These are phyloP conservation scores for Rhynchophorus ferrugineus DNA, from an alignment of 1,140 invertebrate species.

Conservation along the genomic window DNA sequence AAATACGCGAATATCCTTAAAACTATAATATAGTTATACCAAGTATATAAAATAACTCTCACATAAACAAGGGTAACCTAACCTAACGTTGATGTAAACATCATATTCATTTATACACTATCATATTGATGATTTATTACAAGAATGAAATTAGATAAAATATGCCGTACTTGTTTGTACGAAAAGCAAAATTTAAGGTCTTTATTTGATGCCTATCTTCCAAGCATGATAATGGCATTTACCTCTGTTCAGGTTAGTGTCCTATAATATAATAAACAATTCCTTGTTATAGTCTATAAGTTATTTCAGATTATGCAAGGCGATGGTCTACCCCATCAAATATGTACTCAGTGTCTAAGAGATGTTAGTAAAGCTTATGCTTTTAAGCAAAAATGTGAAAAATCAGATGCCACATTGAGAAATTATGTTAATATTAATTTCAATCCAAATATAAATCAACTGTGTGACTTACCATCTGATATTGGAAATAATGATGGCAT, in stretches of 20 bases:
- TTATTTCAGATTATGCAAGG: constrained; percentile 35
- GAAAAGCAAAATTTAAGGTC: constrained; percentile 35
- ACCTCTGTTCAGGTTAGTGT: constrained; percentile 34
- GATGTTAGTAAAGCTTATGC: constrained; percentile 35
- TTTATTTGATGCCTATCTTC: constrained; percentile 36
- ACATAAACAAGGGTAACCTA: too few species aligned
- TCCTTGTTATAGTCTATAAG: background rate
- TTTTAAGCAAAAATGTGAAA: constrained; percentile 40
- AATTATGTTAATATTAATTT: constrained; percentile 31
- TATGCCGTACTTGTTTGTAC: constrained; percentile 36
- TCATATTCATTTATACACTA: too few species aligned
- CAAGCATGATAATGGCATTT: constrained; percentile 40
- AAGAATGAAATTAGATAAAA: constrained; percentile 37
- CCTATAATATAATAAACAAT: constrained; percentile 3
- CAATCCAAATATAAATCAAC: constrained; percentile 8
- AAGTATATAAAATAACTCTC: too few species aligned
- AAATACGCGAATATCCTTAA: too few species aligned
- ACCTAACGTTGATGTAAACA: too few species aligned
- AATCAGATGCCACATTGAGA: constrained; percentile 35
- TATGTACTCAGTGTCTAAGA: constrained; percentile 38
- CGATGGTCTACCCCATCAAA: constrained; percentile 38
- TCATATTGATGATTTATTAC: background rate
- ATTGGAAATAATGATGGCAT: background rate
- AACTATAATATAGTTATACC: too few species aligned
- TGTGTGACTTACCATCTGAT: constrained; percentile 11